Percentiles rank a stretch among this genome's conserved stretches.
These are phyloP conservation scores for Poeciliopsis prolifica DNA, from an alignment of 2,113 vertebrate genomes.

Conservation along the genomic window DNA sequence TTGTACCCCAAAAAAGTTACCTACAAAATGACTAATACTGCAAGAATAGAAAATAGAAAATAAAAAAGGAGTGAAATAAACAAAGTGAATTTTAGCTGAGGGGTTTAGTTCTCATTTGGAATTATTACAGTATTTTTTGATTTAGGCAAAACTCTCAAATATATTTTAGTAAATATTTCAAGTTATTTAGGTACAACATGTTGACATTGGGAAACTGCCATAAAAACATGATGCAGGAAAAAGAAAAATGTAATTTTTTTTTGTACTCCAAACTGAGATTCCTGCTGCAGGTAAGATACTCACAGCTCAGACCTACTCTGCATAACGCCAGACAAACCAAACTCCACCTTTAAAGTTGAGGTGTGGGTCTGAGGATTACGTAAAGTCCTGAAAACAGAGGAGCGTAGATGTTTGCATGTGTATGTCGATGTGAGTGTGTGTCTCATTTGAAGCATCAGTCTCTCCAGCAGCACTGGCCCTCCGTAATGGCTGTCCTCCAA, in stretches of 20 bases:
- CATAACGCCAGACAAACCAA: background rate
- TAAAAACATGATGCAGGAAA: background rate
- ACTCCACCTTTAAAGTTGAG: conserved; percentile 1
- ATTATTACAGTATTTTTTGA: no score
- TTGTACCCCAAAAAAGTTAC: background rate
- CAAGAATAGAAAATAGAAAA: no score
- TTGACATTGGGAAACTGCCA: background rate
- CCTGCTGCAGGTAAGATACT: background rate
- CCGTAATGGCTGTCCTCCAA: conserved; percentile 93
- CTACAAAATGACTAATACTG: background rate
- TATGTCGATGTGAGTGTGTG: conserved; percentile 18
- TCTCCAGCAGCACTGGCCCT: conserved; percentile 84
- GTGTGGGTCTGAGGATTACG: background rate
- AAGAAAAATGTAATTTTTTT: background rate
- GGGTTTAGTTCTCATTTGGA: no score
- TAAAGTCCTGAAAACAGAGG: background rate
- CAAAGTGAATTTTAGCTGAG: no score
- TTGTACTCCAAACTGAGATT: background rate
- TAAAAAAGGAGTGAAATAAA: no score
- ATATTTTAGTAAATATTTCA: no score
- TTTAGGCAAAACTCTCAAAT: no score
- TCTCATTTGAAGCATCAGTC: conserved; percentile 41
- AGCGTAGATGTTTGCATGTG: background rate
- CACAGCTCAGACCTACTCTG: background rate
- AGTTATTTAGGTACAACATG: no score